A percentile compares a stretch with the other conserved stretches of the same genome.
Conservation (phyloP, 30 jellyfish, hydroid and myxozoan genomes). For the Hydractinia echinata region DNA sequence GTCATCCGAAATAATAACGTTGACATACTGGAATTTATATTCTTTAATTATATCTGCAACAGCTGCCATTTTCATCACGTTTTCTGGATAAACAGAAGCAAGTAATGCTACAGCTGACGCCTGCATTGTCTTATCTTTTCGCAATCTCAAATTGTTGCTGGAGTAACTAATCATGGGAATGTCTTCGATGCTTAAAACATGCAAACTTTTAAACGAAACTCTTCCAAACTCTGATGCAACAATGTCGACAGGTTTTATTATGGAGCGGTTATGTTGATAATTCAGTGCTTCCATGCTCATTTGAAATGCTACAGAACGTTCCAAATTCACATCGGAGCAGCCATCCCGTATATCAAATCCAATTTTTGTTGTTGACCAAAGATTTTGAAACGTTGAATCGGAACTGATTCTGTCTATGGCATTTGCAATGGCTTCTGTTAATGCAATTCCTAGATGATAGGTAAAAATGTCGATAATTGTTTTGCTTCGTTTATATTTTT, state of each 20-base stretch:
- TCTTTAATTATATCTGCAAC: slow-evolving; percentile 52
- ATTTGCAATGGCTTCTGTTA: slow-evolving; percentile 23
- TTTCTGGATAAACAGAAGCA: slow-evolving; percentile 68
- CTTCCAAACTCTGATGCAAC: slow-evolving; percentile 54
- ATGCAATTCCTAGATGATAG: slow-evolving; percentile 20
- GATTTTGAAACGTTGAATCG: background rate
- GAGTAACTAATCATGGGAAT: slow-evolving; percentile 76
- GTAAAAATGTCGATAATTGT: too few species aligned
- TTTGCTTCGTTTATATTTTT: too few species aligned
- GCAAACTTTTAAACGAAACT: slow-evolving; percentile 28
- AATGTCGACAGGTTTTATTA: slow-evolving; percentile 49
- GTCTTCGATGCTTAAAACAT: slow-evolving; percentile 38
- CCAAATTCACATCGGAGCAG: slow-evolving; percentile 42
- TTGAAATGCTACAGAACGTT: slow-evolving; percentile 50
- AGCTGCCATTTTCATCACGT: slow-evolving; percentile 44
- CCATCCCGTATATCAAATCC: slow-evolving; percentile 81
- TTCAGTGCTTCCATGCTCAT: slow-evolving; percentile 53
- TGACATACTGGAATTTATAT: slow-evolving; percentile 48
- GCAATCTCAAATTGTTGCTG: slow-evolving; percentile 26
- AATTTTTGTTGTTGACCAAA: slow-evolving; percentile 19
- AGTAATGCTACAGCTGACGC: slow-evolving; percentile 30
- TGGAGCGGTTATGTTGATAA: slow-evolving; percentile 5
- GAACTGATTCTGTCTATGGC: slow-evolving; percentile 7
- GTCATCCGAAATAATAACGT: slow-evolving; percentile 57
- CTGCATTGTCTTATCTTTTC: background rate